These are phyloP conservation scores for Eclectus roratus DNA, from an alignment of 2,113 vertebrate genomes.

Conservation along the genomic window DNA sequence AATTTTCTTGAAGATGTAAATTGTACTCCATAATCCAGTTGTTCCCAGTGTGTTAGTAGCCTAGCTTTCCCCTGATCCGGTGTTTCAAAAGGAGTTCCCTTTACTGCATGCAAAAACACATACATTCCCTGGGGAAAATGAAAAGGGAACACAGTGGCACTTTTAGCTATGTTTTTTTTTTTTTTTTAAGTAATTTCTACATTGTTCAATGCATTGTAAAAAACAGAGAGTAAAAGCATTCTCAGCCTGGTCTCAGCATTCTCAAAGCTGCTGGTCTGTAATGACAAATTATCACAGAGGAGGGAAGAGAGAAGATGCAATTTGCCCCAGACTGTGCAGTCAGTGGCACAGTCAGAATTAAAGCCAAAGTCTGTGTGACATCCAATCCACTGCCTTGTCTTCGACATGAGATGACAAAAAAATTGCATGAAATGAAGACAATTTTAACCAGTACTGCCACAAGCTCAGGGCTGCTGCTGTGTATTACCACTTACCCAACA, in stretches of 20 bases:
- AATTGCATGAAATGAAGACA: background rate
- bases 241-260: background rate
- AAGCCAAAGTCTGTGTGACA: background rate
- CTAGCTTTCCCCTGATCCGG: slow-evolving; percentile 97
- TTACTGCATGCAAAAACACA: slow-evolving; percentile 96
- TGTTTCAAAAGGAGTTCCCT: slow-evolving; percentile 97
- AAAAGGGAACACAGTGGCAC: background rate
- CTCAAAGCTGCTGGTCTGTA: background rate
- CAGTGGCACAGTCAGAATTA: background rate
- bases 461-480: background rate
- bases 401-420: background rate
- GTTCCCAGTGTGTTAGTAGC: slow-evolving; percentile 98
- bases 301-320: background rate
- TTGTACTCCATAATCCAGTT: slow-evolving; percentile 95
- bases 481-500: background rate
- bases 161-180: background rate
- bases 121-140: slow-evolving; percentile 89
- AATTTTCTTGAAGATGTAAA: slow-evolving; percentile 98
- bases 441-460: background rate
- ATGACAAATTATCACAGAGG: background rate
- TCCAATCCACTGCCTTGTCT: background rate
- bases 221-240: background rate
- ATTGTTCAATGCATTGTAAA: background rate
- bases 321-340: background rate
- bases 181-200: background rate